Conservation (phyloP, 2,888 invertebrate genomes). For the Drosophila neutralis region DNA sequence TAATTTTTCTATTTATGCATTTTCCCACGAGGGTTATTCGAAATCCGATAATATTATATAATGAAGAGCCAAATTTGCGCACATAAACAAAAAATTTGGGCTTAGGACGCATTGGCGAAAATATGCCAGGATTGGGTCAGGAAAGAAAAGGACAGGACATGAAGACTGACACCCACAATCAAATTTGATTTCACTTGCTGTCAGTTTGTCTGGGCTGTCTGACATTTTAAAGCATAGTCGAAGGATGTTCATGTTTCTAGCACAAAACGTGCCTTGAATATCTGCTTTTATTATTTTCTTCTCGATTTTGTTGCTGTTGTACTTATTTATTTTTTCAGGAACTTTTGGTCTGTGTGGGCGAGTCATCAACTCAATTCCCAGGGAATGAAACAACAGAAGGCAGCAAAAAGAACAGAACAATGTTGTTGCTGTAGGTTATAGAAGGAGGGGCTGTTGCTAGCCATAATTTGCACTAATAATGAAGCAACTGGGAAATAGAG, state of each 20-base stretch:
- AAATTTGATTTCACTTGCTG: conserved; percentile 63
- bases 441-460: conserved; percentile 1
- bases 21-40: conserved; percentile 21
- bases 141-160: conserved; percentile 5
- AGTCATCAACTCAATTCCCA: conserved; percentile 60
- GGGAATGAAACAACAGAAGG: conserved; percentile 49
- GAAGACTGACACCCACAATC: conserved; percentile 47
- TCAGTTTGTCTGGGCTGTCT: conserved; percentile 34
- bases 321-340: conserved; percentile 27
- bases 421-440: conserved; percentile 26
- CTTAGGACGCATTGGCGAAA: conserved; percentile 19
- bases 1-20: conserved; percentile 29
- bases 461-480: conserved; percentile 71
- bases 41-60: conserved; percentile 36
- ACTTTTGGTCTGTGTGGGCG: conserved; percentile 38
- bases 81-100: conserved; percentile 33
- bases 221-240: conserved; percentile 50
- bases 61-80: conserved; percentile 50
- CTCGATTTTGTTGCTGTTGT: conserved; percentile 10
- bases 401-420: conserved; percentile 46
- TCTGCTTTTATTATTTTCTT: conserved; percentile 19
- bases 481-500: conserved; percentile 62
- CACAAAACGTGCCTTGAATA: conserved; percentile 65
- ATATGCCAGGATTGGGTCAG: conserved; percentile 14
- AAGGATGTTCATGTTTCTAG: conserved; percentile 52